Evolutionary conservation across 1,140 invertebrate genomes (phyloP), one percentile per base, ranked within the genome.

Genomic region (Scylla paramamosain): DNA sequence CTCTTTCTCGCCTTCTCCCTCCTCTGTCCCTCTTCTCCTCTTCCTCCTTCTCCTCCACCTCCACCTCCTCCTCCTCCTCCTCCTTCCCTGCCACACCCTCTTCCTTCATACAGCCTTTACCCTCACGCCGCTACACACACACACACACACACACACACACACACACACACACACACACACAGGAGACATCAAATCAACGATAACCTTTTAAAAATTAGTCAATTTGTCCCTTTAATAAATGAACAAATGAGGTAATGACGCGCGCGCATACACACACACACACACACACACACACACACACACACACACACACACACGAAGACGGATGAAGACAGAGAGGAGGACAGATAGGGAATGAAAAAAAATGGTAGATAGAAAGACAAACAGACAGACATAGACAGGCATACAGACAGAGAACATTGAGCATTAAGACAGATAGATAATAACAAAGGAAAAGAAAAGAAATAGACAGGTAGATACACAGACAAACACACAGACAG

Each of bases 131-230:
- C 6, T n/a, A 77, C 20, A 77, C 67, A 77, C 67, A 77, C 67
- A 77, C 67, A 67, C 59, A 67, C 59, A 67, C 59, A 67, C 59
- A 67, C 59, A 67, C 59, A 67, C 59, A 67, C 59, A 67, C 59
- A 67, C 59, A 67, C 59, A 67, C 59, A 67, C 59, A 67, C 59
- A 67, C 59, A 67, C 59, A 67, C 59, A 67, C 20, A 67, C 59
- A 67, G 10, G 20, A 67, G 7, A 67, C 59, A 67, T 16, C 46
- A 48, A 48, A 48, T 48, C 46, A 4, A 48, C 14, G 14, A 14
- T 48, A 14, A 67, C 59, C 59, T 67, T 10, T 25, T 20, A 3
- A 67, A 67, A 8, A 20, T 3, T 10, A 67, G 20, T 3, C 59
- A 67, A 67, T 67, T 67, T 10, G 59, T 67, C 59, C 59, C 20